phyloP scores from a whole-genome alignment of 1,140 invertebrate genomes.

The Subanguina moxae region DNA sequence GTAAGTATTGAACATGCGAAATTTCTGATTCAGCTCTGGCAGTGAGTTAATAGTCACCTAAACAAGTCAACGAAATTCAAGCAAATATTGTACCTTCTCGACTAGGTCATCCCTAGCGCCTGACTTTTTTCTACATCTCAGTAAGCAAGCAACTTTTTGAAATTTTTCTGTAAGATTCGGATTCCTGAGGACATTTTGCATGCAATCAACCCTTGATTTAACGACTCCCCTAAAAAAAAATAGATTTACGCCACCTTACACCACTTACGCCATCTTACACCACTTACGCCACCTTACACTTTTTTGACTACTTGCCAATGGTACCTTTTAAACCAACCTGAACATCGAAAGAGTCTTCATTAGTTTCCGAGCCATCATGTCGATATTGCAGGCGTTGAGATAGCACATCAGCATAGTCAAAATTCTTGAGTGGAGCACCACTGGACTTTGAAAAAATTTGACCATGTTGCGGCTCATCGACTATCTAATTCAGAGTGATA shows the following conservation, averaged over 20 bases:
- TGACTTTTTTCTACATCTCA: too few relatives aligned
- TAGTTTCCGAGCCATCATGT: conserved; percentile 44
- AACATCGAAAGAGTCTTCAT: conserved; percentile 37
- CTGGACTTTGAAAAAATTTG: not conserved
- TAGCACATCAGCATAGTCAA: conserved; percentile 43
- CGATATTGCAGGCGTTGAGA: conserved; percentile 29
- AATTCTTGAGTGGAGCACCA: conserved; percentile 10
- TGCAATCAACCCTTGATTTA: too few relatives aligned
- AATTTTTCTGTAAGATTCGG: too few relatives aligned
- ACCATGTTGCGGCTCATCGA: conserved; percentile 30
- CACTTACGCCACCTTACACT: too few relatives aligned
- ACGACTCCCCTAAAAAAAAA: too few relatives aligned
- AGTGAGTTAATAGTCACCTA: not conserved
- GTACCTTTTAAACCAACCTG: conserved; percentile 4
- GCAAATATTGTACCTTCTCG: too few relatives aligned
- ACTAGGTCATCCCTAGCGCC: too few relatives aligned
- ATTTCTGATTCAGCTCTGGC: conserved; percentile 1
- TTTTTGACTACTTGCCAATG: too few relatives aligned
- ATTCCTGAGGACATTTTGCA: too few relatives aligned
- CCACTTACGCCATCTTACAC: too few relatives aligned
- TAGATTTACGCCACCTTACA: too few relatives aligned
- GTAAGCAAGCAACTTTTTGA: too few relatives aligned
- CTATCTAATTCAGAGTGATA: conserved; percentile 10
- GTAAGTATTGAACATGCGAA: conserved; percentile 10
- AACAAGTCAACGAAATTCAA: not conserved